These are phyloP conservation scores for Pollenia labialis DNA, from an alignment of 2,888 invertebrate genomes.

Conservation along the genomic window DNA sequence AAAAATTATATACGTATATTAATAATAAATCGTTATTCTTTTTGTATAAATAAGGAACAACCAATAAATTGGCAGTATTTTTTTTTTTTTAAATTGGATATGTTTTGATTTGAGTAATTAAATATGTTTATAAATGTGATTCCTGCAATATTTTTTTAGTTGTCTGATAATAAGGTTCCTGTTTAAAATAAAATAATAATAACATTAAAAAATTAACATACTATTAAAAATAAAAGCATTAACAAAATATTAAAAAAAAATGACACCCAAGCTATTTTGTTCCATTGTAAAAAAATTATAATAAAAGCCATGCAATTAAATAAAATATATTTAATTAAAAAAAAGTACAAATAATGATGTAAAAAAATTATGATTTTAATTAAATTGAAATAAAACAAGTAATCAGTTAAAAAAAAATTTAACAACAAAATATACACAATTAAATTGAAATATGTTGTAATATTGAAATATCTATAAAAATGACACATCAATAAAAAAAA, in stretches of 20 bases:
- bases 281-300: conserved; percentile 8
- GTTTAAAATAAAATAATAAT: conserved; percentile 68
- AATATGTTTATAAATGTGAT: conserved; percentile 79
- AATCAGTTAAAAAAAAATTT: conserved; percentile 32
- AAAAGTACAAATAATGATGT: neutral
- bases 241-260: conserved; percentile 23
- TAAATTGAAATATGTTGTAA: conserved; percentile 32
- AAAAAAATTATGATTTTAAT: conserved; percentile 41
- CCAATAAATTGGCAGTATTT: no score
- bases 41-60: no score
- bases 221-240: conserved; percentile 20
- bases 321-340: conserved; percentile 2
- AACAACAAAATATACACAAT: conserved; percentile 9
- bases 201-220: conserved; percentile 8
- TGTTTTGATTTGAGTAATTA: neutral
- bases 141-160: conserved; percentile 78
- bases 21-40: no score
- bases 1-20: neutral
- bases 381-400: conserved; percentile 59
- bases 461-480: conserved; percentile 13
- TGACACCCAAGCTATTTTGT: neutral
- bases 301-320: conserved; percentile 54
- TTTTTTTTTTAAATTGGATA: neutral
- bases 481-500: conserved; percentile 17
- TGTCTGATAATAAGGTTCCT: conserved; percentile 79